Conservation (phyloP, 2,888 invertebrate genomes). For the Trissoscelio sp. region DNA sequence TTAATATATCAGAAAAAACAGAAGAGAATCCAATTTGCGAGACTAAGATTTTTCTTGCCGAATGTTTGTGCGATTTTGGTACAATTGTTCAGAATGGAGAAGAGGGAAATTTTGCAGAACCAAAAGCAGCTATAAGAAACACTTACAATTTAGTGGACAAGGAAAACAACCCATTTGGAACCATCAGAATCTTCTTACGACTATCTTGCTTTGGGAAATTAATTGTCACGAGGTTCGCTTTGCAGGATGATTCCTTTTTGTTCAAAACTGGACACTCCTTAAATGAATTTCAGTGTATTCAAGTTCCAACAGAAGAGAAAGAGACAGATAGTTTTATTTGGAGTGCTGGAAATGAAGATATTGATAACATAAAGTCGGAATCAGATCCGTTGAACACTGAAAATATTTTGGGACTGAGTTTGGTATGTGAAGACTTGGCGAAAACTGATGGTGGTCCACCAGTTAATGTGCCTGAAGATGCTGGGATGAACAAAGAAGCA, state of each 20-base stretch:
- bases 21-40: constrained; percentile 66
- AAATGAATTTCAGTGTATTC: constrained; percentile 73
- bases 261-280: constrained; percentile 75
- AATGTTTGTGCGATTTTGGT: constrained; percentile 73
- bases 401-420: constrained; percentile 71
- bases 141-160: constrained; percentile 73
- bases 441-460: constrained; percentile 69
- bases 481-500: constrained; percentile 2
- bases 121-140: constrained; percentile 72
- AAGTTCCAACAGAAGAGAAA: constrained; percentile 50
- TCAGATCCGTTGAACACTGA: constrained; percentile 48
- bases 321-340: not conserved
- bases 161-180: constrained; percentile 73
- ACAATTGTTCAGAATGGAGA: constrained; percentile 68
- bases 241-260: constrained; percentile 73
- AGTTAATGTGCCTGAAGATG: constrained; percentile 53
- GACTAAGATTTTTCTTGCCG: constrained; percentile 69
- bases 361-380: constrained; percentile 27
- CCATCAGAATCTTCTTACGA: constrained; percentile 75
- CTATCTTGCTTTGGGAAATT: constrained; percentile 78
- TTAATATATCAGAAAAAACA: not conserved
- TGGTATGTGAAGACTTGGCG: constrained; percentile 71
- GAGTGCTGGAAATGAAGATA: constrained; percentile 29
- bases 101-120: constrained; percentile 64
- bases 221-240: constrained; percentile 76